Conservation (phyloP, 2,797 vertebrate genomes). For the Siniperca obscura region DNA sequence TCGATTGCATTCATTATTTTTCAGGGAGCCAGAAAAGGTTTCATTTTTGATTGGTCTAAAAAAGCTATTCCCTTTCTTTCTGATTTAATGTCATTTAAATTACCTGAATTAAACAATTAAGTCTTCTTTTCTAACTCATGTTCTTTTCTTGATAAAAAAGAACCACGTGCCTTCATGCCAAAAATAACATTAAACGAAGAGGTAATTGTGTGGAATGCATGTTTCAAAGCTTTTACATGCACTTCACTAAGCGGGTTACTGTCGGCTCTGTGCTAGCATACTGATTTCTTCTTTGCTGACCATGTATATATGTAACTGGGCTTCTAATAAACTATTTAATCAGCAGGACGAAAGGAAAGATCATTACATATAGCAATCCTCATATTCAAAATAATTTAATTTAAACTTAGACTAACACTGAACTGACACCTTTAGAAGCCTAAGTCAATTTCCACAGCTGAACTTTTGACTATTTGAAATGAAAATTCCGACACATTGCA, state of each 20-base stretch:
- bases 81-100: constrained; percentile 28
- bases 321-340: background rate
- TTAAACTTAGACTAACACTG: background rate
- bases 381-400: background rate
- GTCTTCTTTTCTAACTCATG: background rate
- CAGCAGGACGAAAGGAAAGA: background rate
- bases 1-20: constrained; percentile 36
- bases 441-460: background rate
- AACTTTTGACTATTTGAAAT: background rate
- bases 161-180: background rate
- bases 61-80: background rate
- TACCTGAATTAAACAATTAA: background rate
- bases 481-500: background rate
- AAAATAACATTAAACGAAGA: constrained; percentile 1
- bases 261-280: too few relatives aligned
- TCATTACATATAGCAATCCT: background rate
- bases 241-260: background rate
- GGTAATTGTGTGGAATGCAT: background rate
- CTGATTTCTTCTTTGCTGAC: background rate
- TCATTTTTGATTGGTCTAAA: constrained; percentile 4
- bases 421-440: background rate
- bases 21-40: constrained; percentile 14
- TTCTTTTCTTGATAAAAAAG: background rate
- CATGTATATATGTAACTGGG: background rate
- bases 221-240: background rate